phyloP scores from a whole-genome alignment of 2,113 vertebrate genomes.

The Tychaedon coryphoeus region DNA sequence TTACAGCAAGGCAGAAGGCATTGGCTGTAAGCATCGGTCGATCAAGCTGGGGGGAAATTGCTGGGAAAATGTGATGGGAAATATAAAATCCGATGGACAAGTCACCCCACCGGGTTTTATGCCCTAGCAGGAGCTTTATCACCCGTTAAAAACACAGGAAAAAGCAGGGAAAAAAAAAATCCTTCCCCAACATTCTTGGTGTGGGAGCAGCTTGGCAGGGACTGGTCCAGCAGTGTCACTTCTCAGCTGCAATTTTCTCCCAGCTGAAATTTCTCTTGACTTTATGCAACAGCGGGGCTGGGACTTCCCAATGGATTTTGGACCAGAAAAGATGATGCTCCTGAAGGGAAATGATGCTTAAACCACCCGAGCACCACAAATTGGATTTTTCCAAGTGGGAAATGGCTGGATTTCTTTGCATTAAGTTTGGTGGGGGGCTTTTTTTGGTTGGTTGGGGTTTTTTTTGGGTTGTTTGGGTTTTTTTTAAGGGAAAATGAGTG shows the following conservation, averaged over 20 bases:
- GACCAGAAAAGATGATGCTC: not conserved
- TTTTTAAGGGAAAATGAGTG: not conserved
- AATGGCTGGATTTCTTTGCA: not conserved
- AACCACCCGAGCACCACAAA: not conserved
- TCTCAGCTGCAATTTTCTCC: not conserved
- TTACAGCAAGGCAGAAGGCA: not conserved
- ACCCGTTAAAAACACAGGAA: not conserved
- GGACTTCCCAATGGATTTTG: not conserved
- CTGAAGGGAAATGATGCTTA: not conserved
- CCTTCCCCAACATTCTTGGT: not conserved
- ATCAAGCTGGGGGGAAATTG: not conserved
- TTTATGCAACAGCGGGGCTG: not conserved
- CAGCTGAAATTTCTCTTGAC: not conserved
- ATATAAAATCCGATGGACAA: not conserved
- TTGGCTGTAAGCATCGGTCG: fast-evolving
- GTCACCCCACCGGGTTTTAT: not conserved
- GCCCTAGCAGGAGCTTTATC: slow-evolving; percentile 51
- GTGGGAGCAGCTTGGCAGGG: not conserved
- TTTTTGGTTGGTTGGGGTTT: not conserved
- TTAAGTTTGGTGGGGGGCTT: not conserved
- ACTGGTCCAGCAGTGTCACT: not conserved
- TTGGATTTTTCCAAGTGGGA: not conserved
- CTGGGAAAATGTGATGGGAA: not conserved
- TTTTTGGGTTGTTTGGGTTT: not conserved
- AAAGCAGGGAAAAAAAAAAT: not conserved